Base-by-base conservation (phyloP, 2,113 vertebrate genomes). In the Chelonoidis abingdonii region DNA sequence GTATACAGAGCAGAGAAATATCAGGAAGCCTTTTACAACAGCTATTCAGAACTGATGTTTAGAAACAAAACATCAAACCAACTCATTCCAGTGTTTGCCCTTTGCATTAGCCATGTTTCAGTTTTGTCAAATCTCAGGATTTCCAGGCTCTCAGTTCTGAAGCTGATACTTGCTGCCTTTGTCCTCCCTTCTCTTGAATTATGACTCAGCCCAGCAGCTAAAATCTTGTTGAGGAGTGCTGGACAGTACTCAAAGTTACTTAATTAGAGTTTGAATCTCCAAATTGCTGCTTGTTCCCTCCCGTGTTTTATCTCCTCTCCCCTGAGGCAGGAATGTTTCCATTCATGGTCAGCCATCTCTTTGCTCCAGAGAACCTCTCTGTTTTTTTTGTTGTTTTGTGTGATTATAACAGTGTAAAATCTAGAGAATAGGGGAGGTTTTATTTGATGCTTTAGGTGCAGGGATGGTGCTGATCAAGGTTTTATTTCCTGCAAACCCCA, bases 1-100 rank as follows among this genome's bases (percentile, higher is more conserved):
- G 65, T 87, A 89, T 88, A 35, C 54, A 27, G 22, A 72, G 95
- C 96, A 96, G 96, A 91, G 87, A 94, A 93, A 95, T 88, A 54
- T 93, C 89, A 84, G 86, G 53, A 0, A 0, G 62, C 79, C 95
- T 93, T 87, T 94, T 86, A 90, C 83, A 79, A 93, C 84, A 86
- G 88, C 41, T 35, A n/a, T 95, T 89, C 50, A 69, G 50, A 21
- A 69, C n/a, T 92, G 69, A 89, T 91, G 82, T 53, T 92, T 88
- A 35, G 92, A 59, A 94, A 80, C 29, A 89, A 90, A 95, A 84
- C 44, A 94, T 96, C 79, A 69, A 82, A 53, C 47, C 35, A 69
- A 31, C 49, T 27, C 14, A 47, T 65, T 22, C 6, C 9, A 25
- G 14, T 22, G 72, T 41, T 59, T 47, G 83, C 31, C 44, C 56